Evolutionary conservation across 2,113 vertebrate genomes (phyloP), one percentile per base, ranked within the genome.

Genomic region (Peucedramus taeniatus): DNA sequence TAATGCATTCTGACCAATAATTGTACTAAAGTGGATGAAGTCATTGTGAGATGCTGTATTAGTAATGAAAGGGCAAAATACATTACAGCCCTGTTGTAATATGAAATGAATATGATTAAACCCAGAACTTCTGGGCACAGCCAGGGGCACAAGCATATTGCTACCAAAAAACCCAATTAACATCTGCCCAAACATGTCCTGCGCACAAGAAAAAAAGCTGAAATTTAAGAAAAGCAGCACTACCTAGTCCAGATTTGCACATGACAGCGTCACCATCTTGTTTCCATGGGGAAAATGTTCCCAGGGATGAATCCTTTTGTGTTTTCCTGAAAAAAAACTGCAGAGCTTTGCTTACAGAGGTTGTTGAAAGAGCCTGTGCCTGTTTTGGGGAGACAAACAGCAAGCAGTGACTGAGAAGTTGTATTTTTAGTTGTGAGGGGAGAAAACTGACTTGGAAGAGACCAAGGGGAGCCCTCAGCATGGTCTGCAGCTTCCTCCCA

Each of bases 401-500:
- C 6, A 53, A 2, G 0, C 8, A 6, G 10, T 19, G 30, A 31
- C 9, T 6, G 6, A 60, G 13, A 68, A 64, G 5, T 4, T 57
- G 0, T 23, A 31, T 11, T 84, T 74, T 49, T 0, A 42, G 6
- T 13, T 15, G 4, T 20, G n/a, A 74, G 7, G 45, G 10, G 10
- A 17, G 37, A 20, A 53, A 70, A 56, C 0, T 3, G 19, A 27
- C 45, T 44, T 57, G 50, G 31, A 80, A 10, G 31, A 64, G 59
- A 50, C 11, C 2, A 1, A 65, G 37, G 6, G 22, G 4, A 72
- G 33, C 12, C 33, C 59, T 37, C 15, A 24, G 28, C 0, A 0
- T 26, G 37, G 22, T 74, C 51, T 89, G 51, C 59, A 81, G 22
- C 44, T 65, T 72, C 44, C 31, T 72, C 21, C 11, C 15, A 40